phyloP scores from a whole-genome alignment of 2,113 vertebrate species.

The Panurus biarmicus region DNA sequence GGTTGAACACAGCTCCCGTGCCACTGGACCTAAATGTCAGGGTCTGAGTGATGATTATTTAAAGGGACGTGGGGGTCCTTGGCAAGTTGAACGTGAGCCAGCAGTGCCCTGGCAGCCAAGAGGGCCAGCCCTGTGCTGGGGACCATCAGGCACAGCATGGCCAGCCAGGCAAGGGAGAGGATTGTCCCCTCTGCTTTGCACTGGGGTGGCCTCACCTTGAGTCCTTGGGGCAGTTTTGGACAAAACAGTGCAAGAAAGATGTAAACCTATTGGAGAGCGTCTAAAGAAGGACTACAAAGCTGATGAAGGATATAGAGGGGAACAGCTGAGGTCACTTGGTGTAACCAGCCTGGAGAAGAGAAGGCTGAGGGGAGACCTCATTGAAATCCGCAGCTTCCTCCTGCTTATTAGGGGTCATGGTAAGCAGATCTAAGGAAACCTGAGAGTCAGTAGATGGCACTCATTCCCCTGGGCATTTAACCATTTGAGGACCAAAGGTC shows the following conservation, averaged over 20 bases:
- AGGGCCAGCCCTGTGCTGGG: rapidly evolving
- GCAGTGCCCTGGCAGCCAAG: not conserved
- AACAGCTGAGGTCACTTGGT: not conserved
- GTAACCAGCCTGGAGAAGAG: not conserved
- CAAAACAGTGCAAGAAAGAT: not conserved
- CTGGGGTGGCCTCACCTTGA: rapidly evolving
- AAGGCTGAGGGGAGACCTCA: not conserved
- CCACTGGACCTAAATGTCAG: rapidly evolving
- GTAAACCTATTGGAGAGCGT: not conserved
- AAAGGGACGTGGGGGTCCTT: not conserved
- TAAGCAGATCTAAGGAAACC: not conserved
- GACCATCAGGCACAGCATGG: rapidly evolving
- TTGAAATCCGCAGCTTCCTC: not conserved
- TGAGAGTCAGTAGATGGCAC: not conserved
- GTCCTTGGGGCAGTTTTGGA: no score
- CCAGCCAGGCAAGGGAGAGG: rapidly evolving
- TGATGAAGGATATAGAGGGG: not conserved
- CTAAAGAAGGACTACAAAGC: not conserved
- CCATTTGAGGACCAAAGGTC: not conserved
- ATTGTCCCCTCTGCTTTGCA: not conserved
- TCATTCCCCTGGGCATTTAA: not conserved
- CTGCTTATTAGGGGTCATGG: not conserved
- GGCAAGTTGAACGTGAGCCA: not conserved
- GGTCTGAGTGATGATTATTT: not conserved
- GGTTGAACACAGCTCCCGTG: rapidly evolving